Evolutionary conservation across 2,797 vertebrate genomes (phyloP).

Genomic region (Taenioides sp.): DNA sequence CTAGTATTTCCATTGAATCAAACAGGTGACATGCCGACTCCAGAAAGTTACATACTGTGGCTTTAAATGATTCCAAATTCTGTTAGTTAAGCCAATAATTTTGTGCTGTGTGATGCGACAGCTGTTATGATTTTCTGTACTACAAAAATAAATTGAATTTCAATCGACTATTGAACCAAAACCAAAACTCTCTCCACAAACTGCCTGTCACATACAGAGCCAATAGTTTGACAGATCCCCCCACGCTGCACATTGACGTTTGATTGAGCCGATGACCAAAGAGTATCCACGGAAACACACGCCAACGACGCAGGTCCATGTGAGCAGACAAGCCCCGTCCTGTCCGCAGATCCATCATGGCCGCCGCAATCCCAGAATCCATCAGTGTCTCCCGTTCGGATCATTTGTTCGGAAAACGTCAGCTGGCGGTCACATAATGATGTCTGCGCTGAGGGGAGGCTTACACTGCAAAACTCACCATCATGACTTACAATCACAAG

Average conservation of each 20-base stretch:
- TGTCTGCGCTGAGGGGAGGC: conserved; percentile 59
- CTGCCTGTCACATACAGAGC: background rate
- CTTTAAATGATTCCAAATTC: too few species aligned
- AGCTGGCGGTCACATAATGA: conserved; percentile 73
- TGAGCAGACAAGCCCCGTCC: conserved; percentile 52
- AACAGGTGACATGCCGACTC: too few species aligned
- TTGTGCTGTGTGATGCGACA: too few species aligned
- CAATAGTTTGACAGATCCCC: background rate
- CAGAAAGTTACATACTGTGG: too few species aligned
- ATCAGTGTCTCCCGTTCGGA: conserved; percentile 63
- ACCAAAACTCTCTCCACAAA: background rate
- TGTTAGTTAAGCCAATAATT: too few species aligned
- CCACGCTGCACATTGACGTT: background rate
- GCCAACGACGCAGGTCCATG: conserved; percentile 37
- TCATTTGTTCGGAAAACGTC: conserved; percentile 77
- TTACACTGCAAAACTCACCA: conserved; percentile 21
- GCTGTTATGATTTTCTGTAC: too few species aligned
- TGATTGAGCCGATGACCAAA: conserved; percentile 28
- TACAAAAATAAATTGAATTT: background rate
- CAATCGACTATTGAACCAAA: background rate
- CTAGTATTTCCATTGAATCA: too few species aligned
- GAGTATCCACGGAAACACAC: conserved; percentile 31
- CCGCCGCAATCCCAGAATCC: conserved; percentile 58
- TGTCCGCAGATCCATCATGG: conserved; percentile 56
- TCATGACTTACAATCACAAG: background rate